Evolutionary conservation across 1,140 invertebrate species (phyloP).

Genomic region (Papilio helenus): DNA sequence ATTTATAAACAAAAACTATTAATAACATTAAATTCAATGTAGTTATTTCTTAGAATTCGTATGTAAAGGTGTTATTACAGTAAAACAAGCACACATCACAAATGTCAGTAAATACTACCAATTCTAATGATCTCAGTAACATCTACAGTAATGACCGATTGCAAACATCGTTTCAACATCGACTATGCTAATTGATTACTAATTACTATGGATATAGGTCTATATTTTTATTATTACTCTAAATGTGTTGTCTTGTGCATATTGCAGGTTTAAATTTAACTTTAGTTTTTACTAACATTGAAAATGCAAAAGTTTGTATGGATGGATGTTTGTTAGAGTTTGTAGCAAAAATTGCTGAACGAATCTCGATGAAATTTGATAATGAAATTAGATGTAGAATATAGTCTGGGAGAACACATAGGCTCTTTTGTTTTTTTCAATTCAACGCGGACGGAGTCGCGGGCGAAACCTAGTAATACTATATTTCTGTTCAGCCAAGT

Average conservation of each 20-base stretch:
- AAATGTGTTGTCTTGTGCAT: background rate
- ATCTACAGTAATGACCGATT: background rate
- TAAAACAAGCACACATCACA: background rate
- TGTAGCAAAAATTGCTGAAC: no score
- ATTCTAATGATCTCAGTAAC: background rate
- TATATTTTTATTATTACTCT: background rate
- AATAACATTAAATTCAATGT: background rate
- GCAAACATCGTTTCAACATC: background rate
- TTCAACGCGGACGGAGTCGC: no score
- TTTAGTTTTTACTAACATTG: no score
- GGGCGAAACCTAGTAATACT: no score
- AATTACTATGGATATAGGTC: background rate
- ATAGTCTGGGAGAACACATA: no score
- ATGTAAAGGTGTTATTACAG: background rate
- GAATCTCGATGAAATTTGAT: no score
- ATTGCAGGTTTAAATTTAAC: background rate
- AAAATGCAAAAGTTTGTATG: no score
- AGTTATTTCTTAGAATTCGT: constrained; percentile 1
- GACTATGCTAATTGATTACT: background rate
- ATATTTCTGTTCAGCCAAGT: no score
- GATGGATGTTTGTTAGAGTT: no score
- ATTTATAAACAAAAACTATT: background rate
- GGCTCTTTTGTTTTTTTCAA: no score
- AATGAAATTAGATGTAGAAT: no score
- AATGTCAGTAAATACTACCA: constrained; percentile 17